A percentile compares a stretch with the other conserved stretches of the same genome.
These are phyloP conservation scores for Nyleta sp. DNA, from an alignment of 2,888 invertebrate species.

Conservation along the genomic window DNA sequence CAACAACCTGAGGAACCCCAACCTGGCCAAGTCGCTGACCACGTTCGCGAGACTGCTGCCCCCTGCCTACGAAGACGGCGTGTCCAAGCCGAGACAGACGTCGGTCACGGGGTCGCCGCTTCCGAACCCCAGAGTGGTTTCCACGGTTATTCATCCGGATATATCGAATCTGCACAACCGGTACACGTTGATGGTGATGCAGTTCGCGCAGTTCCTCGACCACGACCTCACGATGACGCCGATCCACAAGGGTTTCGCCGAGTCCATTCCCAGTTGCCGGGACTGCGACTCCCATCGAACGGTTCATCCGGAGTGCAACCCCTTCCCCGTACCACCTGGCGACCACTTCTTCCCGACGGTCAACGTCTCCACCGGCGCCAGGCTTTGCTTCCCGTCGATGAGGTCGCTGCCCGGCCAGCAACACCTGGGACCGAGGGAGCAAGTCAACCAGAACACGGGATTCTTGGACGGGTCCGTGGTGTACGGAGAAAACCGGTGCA, in stretches of 20 bases:
- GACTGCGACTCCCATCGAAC: constrained; percentile 93
- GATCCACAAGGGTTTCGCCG: constrained; percentile 94
- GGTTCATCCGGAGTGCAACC: constrained; percentile 97
- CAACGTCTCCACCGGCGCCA: constrained; percentile 91
- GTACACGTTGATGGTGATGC: constrained; percentile 97
- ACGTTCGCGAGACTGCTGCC: constrained; percentile 93
- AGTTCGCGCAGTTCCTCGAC: constrained; percentile 96
- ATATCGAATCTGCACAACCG: constrained; percentile 94
- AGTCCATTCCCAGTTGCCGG: constrained; percentile 94
- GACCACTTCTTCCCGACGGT: constrained; percentile 96
- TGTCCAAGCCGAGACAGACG: constrained; percentile 90
- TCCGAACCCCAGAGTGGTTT: constrained; percentile 93
- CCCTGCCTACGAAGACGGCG: constrained; percentile 94
- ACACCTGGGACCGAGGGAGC: constrained; percentile 93
- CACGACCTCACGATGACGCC: constrained; percentile 98
- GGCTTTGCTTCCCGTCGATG: constrained; percentile 95
- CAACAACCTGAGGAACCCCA: constrained; percentile 93
- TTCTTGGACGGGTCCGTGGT: constrained; percentile 94
- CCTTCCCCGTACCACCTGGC: constrained; percentile 93
- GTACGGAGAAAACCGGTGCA: constrained; percentile 95
- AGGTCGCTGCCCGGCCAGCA: constrained; percentile 96
- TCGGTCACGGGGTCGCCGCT: constrained; percentile 90
- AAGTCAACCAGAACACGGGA: constrained; percentile 96
- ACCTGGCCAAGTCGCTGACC: constrained; percentile 92
- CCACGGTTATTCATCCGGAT: constrained; percentile 95